These are phyloP conservation scores for Procavia capensis DNA, from an alignment of 2,113 vertebrate species.

Conservation along the genomic window DNA sequence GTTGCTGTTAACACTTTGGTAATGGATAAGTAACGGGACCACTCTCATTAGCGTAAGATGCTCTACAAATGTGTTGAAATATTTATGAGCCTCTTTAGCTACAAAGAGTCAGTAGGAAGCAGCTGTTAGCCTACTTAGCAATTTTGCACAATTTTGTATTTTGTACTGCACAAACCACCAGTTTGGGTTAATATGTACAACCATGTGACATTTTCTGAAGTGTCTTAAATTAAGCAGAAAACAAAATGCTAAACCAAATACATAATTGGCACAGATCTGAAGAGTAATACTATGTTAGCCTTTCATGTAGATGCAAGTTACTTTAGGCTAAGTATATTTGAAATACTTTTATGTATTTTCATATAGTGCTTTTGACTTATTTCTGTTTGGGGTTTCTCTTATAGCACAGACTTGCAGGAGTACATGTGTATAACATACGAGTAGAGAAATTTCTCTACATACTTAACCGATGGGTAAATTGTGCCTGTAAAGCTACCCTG, in stretches of 20 bases:
- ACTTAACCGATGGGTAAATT: background rate
- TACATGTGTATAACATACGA: background rate
- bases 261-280: slow-evolving; percentile 11
- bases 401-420: background rate
- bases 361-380: slow-evolving; percentile 2
- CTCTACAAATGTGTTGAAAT: slow-evolving; percentile 15
- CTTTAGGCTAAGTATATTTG: slow-evolving; percentile 25
- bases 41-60: slow-evolving; percentile 19
- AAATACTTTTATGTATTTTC: slow-evolving; percentile 53
- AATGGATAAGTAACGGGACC: background rate
- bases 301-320: background rate
- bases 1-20: slow-evolving; percentile 28
- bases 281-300: slow-evolving; percentile 2
- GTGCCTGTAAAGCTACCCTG: background rate
- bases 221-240: slow-evolving; percentile 50
- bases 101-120: background rate
- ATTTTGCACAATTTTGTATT: background rate
- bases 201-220: slow-evolving; percentile 19
- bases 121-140: slow-evolving; percentile 3
- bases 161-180: slow-evolving; percentile 26
- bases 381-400: background rate
- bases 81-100: slow-evolving; percentile 41
- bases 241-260: background rate
- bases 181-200: background rate
- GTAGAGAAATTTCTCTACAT: background rate